Evolutionary conservation across 2,888 invertebrate species (phyloP).

Genomic region (Isotomurus palustris): DNA sequence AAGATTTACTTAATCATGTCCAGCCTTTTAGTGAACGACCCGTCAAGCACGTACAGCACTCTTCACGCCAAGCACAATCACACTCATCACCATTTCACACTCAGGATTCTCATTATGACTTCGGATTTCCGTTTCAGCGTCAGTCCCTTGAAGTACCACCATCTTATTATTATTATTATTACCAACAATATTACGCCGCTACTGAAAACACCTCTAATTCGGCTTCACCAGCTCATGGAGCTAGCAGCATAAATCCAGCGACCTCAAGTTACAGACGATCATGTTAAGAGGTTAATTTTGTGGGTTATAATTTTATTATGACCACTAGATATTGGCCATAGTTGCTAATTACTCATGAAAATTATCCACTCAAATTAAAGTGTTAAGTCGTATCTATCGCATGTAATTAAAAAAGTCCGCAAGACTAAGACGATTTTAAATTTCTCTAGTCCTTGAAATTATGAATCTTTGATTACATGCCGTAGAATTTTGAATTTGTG

Average conservation of each 20-base stretch:
- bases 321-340: too few species aligned
- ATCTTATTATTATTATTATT: slow-evolving; percentile 44
- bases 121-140: slow-evolving; percentile 18
- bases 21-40: neutral
- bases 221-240: slow-evolving; percentile 19
- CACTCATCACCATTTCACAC: slow-evolving; percentile 11
- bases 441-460: too few species aligned
- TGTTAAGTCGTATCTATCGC: too few species aligned
- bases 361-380: too few species aligned
- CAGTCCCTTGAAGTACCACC: slow-evolving; percentile 43
- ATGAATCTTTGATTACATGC: too few species aligned
- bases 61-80: slow-evolving; percentile 4
- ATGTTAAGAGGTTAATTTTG: slow-evolving; percentile 33
- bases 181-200: slow-evolving; percentile 25
- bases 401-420: too few species aligned
- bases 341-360: too few species aligned
- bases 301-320: too few species aligned
- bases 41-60: neutral
- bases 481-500: too few species aligned
- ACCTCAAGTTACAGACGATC: slow-evolving; percentile 38
- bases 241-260: slow-evolving; percentile 15
- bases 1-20: slow-evolving; percentile 6
- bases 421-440: too few species aligned
- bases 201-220: slow-evolving; percentile 16
- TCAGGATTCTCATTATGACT: slow-evolving; percentile 6